Evolutionary conservation across 2,797 vertebrate species (phyloP).

Genomic region (Craterocephalus amniculus): DNA sequence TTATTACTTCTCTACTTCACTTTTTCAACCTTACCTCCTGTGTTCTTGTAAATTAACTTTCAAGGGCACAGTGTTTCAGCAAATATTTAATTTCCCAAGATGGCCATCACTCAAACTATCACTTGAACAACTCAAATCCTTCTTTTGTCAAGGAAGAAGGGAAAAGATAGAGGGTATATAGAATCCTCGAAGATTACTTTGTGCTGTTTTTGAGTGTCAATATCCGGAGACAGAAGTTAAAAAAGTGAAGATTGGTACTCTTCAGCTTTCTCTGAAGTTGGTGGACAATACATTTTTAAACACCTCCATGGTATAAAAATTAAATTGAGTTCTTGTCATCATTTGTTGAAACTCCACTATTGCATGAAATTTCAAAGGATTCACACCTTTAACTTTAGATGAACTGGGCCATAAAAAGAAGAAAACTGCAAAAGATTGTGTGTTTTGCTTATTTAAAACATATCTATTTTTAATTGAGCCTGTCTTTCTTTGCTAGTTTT

Average conservation of each 20-base stretch:
- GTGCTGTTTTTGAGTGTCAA: constrained; percentile 64
- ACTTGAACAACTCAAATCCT: constrained; percentile 73
- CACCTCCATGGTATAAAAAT: constrained; percentile 7
- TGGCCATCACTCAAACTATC: constrained; percentile 77
- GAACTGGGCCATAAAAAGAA: constrained; percentile 31
- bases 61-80: constrained; percentile 76
- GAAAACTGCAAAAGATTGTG: constrained; percentile 23
- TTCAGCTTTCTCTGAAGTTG: constrained; percentile 43
- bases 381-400: constrained; percentile 40
- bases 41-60: constrained; percentile 77
- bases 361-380: constrained; percentile 41
- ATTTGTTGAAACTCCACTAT: constrained; percentile 42
- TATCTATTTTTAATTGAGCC: constrained; percentile 80
- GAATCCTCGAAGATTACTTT: constrained; percentile 65
- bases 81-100: constrained; percentile 81
- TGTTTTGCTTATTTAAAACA: constrained; percentile 65
- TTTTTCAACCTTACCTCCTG: constrained; percentile 55
- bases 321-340: constrained; percentile 7
- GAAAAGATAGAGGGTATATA: constrained; percentile 60
- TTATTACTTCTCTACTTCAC: constrained; percentile 56
- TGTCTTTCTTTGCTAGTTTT: constrained; percentile 64
- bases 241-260: constrained; percentile 50
- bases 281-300: constrained; percentile 48
- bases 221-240: constrained; percentile 57
- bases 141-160: constrained; percentile 63